phyloP scores from a whole-genome alignment of 2,797 vertebrate genomes.

The Helarctos malayanus region DNA sequence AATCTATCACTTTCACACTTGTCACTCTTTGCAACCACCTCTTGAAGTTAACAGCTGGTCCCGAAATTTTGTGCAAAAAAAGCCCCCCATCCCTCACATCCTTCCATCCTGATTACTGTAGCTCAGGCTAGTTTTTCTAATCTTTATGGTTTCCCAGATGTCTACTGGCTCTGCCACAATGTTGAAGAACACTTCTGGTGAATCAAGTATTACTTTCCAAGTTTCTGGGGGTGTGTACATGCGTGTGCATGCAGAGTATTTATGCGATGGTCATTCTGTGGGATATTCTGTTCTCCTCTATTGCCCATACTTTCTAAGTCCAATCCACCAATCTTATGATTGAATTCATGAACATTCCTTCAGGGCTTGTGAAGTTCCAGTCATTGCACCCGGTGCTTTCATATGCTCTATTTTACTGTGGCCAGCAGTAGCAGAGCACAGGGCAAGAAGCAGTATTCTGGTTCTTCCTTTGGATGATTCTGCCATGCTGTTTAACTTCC shows the following conservation, averaged over 20 bases:
- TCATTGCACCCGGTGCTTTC: background rate
- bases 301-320: background rate
- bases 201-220: constrained; percentile 20
- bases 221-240: background rate
- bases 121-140: constrained; percentile 1
- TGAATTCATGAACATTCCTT: background rate
- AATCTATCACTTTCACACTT: constrained; percentile 14
- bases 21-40: constrained; percentile 17
- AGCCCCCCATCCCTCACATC: background rate
- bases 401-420: background rate
- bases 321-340: background rate
- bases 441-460: background rate
- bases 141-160: constrained; percentile 40
- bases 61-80: background rate
- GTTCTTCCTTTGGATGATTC: constrained; percentile 2
- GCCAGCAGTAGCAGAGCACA: background rate
- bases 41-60: constrained; percentile 26
- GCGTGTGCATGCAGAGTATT: background rate
- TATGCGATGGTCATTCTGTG: background rate
- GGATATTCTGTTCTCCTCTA: background rate
- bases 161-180: background rate
- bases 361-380: background rate
- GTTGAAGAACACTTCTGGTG: background rate
- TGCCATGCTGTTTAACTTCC: background rate
- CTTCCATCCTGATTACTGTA: background rate